These are phyloP conservation scores for Lasioglossum vierecki DNA, from an alignment of 2,888 invertebrate species.

Conservation along the genomic window DNA sequence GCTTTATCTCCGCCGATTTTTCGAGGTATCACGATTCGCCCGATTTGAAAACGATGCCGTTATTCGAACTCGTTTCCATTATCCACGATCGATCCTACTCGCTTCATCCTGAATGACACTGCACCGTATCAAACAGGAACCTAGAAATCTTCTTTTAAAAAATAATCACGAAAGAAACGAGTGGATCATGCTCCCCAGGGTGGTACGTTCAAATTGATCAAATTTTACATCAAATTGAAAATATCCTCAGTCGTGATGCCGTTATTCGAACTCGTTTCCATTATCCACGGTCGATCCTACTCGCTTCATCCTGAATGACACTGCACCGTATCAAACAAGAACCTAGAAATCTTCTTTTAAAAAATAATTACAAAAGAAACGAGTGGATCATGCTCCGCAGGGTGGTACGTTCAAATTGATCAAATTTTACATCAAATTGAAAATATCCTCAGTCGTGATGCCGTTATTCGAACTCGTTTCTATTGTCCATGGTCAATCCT, in stretches of 20 bases:
- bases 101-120: too few species aligned
- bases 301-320: too few species aligned
- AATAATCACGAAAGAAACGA: neutral
- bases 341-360: neutral
- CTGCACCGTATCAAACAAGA: neutral
- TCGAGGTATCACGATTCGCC: conserved; percentile 34
- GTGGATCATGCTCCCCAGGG: neutral
- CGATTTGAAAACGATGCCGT: conserved; percentile 24
- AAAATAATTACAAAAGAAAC: neutral
- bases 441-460: neutral
- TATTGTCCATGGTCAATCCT: neutral
- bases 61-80: conserved; percentile 6
- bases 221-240: neutral
- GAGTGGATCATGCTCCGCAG: neutral
- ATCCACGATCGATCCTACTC: neutral
- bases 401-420: neutral
- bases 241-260: neutral
- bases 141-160: neutral
- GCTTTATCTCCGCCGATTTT: conserved; percentile 34
- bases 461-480: conserved; percentile 19
- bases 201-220: neutral
- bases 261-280: conserved; percentile 12
- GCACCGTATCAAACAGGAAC: neutral
- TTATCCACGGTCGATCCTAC: neutral
- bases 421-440: neutral